Evolutionary conservation across 1,140 invertebrate genomes (phyloP), one percentile per base, ranked within the genome.

Genomic region (Halesus radiatus): DNA sequence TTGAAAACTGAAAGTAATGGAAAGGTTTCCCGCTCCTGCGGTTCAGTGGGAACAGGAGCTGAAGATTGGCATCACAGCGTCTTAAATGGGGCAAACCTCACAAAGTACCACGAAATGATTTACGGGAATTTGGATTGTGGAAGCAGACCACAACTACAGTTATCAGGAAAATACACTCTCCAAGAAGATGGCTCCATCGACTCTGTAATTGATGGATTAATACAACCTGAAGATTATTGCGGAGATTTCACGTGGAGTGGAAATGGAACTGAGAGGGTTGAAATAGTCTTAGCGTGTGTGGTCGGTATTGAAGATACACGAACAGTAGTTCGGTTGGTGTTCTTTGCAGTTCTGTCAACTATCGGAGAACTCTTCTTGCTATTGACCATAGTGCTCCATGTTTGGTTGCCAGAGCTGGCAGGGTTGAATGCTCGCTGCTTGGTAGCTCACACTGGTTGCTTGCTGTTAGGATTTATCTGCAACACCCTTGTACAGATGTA

Each of bases 361-460:
- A 32, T 75, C 32, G 72, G 13, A 18, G 15, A 26, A 3, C 13
- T 75, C 15, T 75, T 75, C 53, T 29, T 75, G 7, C 54, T 75
- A 10, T 18, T 74, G 56, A 68, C 76, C 10, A 52, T 76, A 1
- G 16, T 70, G 32, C 20, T 81, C n/a, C 72, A 79, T 29, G 8
- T 77, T 6, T 78, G 76, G 76, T 23, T 81, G 15, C 80, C 80
- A 22, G 80, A 81, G 64, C 68, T 81, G 50, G 50, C 68, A 3
- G 76, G 76, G 16, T 58, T 81, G 37, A 50, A 56, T 16, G 53
- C 68, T 18, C 37, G 60, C 23, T 68, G 56, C 10, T 23, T 81
- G 20, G 76, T 68, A 22, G 37, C 72, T 15, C 80, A 81, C 60
- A 62, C 80, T 5, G 54, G 7, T 22, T 75, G 76, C 50, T 18